A percentile compares a stretch with the other conserved stretches of the same genome.
phyloP scores from a whole-genome alignment of 2,113 vertebrate genomes.

The Xenopus tropicalis region UCB_Xtro_10.0 CM004443.2:40073001-40073500 shows the following conservation, averaged over 20 bases:
- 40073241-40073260: constrained; percentile 41
- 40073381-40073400: constrained; percentile 39
- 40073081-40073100: not conserved
- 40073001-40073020: constrained; percentile 10
- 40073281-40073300: constrained; percentile 23
- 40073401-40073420: constrained; percentile 24
- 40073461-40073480: too few species aligned
- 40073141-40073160: constrained; percentile 16
- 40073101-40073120: constrained; percentile 12
- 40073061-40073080: constrained; percentile 22
- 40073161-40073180: constrained; percentile 12
- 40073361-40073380: constrained; percentile 33
- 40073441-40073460: not conserved
- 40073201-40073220: constrained; percentile 38
- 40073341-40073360: constrained; percentile 33
- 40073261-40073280: constrained; percentile 33
- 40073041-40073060: not conserved
- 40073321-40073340: constrained; percentile 42
- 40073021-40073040: constrained; percentile 29
- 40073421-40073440: not conserved
- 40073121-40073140: constrained; percentile 15
- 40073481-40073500: too few species aligned
- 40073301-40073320: constrained; percentile 35
- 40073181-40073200: constrained; percentile 42
- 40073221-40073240: constrained; percentile 32